Evolutionary conservation across 1,140 invertebrate species (phyloP), one percentile per base, ranked within the genome.

Genomic region (Antheraea pernyi): DNA sequence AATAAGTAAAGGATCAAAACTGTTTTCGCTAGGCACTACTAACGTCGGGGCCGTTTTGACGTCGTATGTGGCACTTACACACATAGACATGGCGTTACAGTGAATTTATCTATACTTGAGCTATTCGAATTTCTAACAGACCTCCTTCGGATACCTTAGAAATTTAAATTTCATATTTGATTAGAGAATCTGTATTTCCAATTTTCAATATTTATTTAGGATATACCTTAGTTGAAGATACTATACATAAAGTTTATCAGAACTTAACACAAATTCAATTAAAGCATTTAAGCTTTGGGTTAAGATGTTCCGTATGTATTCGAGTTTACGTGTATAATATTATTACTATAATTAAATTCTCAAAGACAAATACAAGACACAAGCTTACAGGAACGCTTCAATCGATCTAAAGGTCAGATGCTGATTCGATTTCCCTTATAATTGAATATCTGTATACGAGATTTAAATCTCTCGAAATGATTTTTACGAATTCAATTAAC

Each of bases 191-290:
- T 53, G 16, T 53, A 53, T 53, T 11, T 53, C 46, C 46, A 53
- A 53, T 53, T 53, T 53, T 53, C 46, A 53, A 16, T 53, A 53
- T 53, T 53, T 13, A 53, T 53, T 53, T 53, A 53, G 46, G 46
- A 53, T 53, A 53, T 1, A 53, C 16, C 13, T n/a, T 53, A 53
- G 6, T 53, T 6, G 16, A 53, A 53, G 5, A 53, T n/a, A 6
- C 46, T 53, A n/a, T n/a, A 53, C 46, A 16, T 11, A 16, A 13
- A 53, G 46, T 53, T 53, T 53, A 53, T n/a, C 11, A 16, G 46
- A 53, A 53, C 13, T 16, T 53, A 53, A 53, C 16, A 53, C 46
- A 53, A 53, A 53, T 53, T 53, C 8, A 53, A n/a, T 53, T 53
- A 13, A 53, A 53, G 13, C 11, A 53, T 9, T 13, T 53, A 16